These are phyloP conservation scores for Vombatus ursinus DNA, from an alignment of 2,113 vertebrate genomes.

Conservation along the genomic window DNA sequence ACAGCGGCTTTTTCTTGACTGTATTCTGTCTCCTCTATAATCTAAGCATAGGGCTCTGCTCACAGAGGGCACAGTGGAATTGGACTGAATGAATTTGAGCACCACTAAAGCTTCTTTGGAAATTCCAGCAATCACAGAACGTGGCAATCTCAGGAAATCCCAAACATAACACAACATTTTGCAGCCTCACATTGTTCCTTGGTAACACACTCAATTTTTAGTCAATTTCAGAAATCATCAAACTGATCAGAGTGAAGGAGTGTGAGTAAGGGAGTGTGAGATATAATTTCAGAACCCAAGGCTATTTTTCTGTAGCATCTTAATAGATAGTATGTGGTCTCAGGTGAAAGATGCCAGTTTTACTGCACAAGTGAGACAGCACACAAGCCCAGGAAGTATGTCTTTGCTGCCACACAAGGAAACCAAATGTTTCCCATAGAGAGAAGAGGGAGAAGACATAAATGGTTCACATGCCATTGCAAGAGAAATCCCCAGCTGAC, in stretches of 20 bases:
- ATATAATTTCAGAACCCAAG: background rate
- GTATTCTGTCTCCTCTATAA: background rate
- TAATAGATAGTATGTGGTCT: background rate
- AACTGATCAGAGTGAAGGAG: background rate
- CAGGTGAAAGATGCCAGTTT: too few species aligned
- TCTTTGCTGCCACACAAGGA: too few species aligned
- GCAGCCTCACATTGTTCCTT: background rate
- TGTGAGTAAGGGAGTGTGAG: background rate
- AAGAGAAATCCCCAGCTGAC: too few species aligned
- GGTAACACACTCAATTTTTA: background rate
- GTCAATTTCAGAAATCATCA: background rate
- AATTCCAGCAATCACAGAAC: background rate
- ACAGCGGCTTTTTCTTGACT: background rate
- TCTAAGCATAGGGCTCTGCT: background rate
- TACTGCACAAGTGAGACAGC: too few species aligned
- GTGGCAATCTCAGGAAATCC: background rate
- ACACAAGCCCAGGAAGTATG: too few species aligned
- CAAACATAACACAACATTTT: background rate
- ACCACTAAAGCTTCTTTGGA: background rate
- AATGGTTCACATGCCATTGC: too few species aligned
- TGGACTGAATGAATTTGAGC: background rate
- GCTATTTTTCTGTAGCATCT: background rate
- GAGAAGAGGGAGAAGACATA: too few species aligned
- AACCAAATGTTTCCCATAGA: too few species aligned
- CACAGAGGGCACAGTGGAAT: background rate